Evolutionary conservation across 2,797 vertebrate genomes (phyloP).

Genomic region (Oreortyx pictus): DNA sequence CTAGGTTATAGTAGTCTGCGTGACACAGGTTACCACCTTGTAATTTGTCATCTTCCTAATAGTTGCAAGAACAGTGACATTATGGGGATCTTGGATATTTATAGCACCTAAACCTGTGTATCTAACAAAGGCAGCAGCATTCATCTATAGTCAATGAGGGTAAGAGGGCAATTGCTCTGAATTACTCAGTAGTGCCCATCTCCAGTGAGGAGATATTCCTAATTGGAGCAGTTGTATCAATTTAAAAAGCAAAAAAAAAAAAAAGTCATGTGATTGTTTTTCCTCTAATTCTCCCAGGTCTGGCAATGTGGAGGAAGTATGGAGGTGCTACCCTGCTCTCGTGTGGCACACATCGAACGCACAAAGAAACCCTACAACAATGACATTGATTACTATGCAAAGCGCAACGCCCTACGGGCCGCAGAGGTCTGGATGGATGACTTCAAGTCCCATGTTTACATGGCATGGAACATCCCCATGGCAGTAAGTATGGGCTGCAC

Average conservation of each 20-base stretch:
- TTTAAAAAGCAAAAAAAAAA: rapidly evolving
- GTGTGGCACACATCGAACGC: conserved; percentile 97
- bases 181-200: rapidly evolving
- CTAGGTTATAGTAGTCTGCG: background rate
- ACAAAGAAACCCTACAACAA: conserved; percentile 98
- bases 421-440: conserved; percentile 99
- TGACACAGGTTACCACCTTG: background rate
- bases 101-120: rapidly evolving
- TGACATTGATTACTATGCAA: conserved; percentile 98
- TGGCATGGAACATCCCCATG: conserved; percentile 99
- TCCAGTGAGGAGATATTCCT: rapidly evolving
- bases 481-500: conserved; percentile 80
- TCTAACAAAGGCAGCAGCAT: background rate
- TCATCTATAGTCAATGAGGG: rapidly evolving
- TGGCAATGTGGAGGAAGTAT: conserved; percentile 99
- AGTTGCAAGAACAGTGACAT: background rate
- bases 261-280: rapidly evolving
- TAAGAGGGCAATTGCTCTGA: rapidly evolving
- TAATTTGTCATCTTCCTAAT: background rate
- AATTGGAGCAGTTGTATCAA: rapidly evolving
- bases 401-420: conserved; percentile 93
- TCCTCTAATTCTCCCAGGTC: conserved; percentile 79
- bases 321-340: conserved; percentile 96
- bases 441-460: conserved; percentile 98
- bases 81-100: background rate